Evolutionary conservation across 2,888 invertebrate species (phyloP), one percentile per base, ranked within the genome.

Genomic region (Hirtodrosophila histrioides): DNA sequence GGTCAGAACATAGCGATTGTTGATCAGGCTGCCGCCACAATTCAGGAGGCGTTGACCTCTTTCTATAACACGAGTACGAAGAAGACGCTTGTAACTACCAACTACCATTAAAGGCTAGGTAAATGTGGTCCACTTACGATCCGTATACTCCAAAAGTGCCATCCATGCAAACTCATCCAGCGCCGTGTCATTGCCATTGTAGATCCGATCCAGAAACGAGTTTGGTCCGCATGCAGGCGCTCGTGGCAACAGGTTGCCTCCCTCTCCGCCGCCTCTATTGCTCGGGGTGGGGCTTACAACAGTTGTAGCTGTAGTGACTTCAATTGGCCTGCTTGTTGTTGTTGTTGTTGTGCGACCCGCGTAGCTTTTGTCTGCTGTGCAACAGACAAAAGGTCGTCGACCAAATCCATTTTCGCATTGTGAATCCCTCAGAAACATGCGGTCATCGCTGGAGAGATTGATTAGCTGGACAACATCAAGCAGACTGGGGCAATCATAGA

Each of bases 21-120:
- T 94, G 79, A 96, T 95, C 39, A 96, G 91, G 6, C 94, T 95
- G 1, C 96, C 96, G 0, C 95, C 96, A 80, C 96, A 96, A 74
- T 94, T 89, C 5, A 89, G 64, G 10, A 79, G 61, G 0, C 57
- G 71, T 4, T 75, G 33, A 1, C 88, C 89, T 12, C 36, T 78
- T 17, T 53, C 91, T 90, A 39, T 3, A 45, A 33, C 0, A 9
- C 31, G 17, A 17, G 17, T 17, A 17, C 17, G 11, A 1, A 29
- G 6, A n/a, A 23, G 7, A 29, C 2, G 43, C n/a, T 44, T 39
- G 5, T 27, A 27, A 31, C 7, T 31, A 5, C 7, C 23, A 27
- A 31, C 7, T 31, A 5, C 7, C 23, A 7, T 9, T 33, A 7
- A 10, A 1, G 1, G 17, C 12, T 7, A n/a, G 3, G 41, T 33